Conservation (phyloP, 2,113 vertebrate species). For the Colossoma macropomum region DNA sequence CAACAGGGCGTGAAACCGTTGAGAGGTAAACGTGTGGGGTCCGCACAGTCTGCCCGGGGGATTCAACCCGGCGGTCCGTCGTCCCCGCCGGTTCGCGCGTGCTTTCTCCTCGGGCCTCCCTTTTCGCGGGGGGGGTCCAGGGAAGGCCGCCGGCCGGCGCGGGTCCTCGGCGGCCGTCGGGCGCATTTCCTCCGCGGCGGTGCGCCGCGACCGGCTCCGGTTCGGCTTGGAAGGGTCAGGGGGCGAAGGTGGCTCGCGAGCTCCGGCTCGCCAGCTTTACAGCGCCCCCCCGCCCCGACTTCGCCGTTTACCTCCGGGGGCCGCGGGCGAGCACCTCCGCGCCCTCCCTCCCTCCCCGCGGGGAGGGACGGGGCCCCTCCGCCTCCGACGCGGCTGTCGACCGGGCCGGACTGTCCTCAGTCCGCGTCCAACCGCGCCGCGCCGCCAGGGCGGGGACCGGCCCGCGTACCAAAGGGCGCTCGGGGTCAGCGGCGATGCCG, state of each 20-base stretch:
- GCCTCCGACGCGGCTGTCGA: no score
- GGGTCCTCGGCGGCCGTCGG: background rate
- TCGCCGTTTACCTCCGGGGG: conserved; percentile 16
- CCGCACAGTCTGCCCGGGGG: no score
- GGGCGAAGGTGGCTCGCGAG: conserved; percentile 24
- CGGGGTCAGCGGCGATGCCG: conserved; percentile 4
- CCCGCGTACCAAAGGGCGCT: background rate
- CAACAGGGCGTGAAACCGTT: no score
- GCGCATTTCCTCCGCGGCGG: background rate
- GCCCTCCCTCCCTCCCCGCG: conserved; percentile 4
- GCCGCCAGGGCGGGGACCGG: conserved; percentile 14
- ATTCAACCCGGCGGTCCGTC: no score
- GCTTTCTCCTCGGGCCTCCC: background rate
- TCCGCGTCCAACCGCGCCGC: background rate
- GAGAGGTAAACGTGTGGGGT: no score
- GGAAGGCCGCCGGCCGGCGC: no score
- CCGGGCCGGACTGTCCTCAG: no score
- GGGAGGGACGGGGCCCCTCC: background rate
- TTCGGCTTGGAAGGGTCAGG: conserved; percentile 17
- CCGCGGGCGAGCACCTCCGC: background rate
- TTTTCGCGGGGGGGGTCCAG: background rate
- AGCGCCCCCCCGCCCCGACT: no score
- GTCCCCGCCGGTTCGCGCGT: background rate
- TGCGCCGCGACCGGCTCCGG: conserved; percentile 1
- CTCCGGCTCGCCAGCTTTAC: no score